These are phyloP conservation scores for Ciconia nigra DNA, from an alignment of 2,797 vertebrate genomes.

Conservation along the genomic window DNA sequence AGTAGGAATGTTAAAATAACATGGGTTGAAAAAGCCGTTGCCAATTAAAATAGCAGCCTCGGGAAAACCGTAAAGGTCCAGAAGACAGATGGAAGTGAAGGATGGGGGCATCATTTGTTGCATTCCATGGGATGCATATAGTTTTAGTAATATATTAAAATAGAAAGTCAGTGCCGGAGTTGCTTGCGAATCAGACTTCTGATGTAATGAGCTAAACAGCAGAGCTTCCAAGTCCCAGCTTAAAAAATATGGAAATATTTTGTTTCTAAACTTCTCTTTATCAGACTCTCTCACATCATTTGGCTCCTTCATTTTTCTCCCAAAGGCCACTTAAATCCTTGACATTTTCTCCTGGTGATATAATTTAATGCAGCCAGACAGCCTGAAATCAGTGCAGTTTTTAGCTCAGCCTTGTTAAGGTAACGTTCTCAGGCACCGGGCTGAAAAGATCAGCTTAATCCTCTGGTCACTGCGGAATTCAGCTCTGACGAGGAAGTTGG, in stretches of 20 bases:
- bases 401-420: conserved; percentile 23
- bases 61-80: conserved; percentile 15
- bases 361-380: conserved; percentile 62
- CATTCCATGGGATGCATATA: conserved; percentile 24
- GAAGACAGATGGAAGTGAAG: conserved; percentile 36
- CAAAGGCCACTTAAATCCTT: conserved; percentile 64
- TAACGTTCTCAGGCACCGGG: conserved; percentile 50
- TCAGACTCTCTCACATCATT: conserved; percentile 53
- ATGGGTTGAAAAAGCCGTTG: neutral
- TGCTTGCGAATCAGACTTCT: conserved; percentile 15
- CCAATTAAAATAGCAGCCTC: conserved; percentile 48
- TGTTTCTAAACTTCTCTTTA: conserved; percentile 59
- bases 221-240: conserved; percentile 32
- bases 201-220: conserved; percentile 42
- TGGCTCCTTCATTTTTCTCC: conserved; percentile 43
- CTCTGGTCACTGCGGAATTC: neutral
- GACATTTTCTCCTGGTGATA: conserved; percentile 65
- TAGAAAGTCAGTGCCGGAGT: conserved; percentile 14
- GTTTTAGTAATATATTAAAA: conserved; percentile 41
- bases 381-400: conserved; percentile 47
- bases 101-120: neutral
- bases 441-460: neutral
- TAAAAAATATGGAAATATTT: conserved; percentile 44
- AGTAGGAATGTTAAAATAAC: conserved; percentile 17
- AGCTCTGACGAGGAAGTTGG: neutral